Conservation (phyloP, 1,140 invertebrate species). For the Neelides sp. region DNA sequence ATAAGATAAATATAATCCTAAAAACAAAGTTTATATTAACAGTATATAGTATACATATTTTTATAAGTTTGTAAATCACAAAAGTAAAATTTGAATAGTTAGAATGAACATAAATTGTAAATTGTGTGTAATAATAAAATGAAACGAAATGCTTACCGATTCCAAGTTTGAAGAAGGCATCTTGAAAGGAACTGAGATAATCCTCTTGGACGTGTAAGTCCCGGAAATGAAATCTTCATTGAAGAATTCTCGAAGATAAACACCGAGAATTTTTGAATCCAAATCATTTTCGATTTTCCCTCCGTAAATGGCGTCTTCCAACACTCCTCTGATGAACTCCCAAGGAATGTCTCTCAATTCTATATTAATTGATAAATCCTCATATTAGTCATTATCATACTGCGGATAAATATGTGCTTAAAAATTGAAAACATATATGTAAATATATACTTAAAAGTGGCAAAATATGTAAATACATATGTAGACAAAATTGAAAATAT, state of each 20-base stretch:
- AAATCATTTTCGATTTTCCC: slow-evolving; percentile 70
- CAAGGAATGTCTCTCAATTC: slow-evolving; percentile 45
- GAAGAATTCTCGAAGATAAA: slow-evolving; percentile 65
- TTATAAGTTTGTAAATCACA: neutral
- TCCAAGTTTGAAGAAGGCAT: slow-evolving; percentile 42
- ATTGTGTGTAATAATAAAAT: neutral
- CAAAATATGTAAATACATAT: no score
- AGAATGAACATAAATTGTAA: no score
- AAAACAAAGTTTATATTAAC: slow-evolving; percentile 30
- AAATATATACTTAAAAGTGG: no score
- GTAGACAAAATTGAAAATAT: no score
- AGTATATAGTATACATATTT: neutral
- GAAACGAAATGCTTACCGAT: slow-evolving; percentile 34
- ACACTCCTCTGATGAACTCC: slow-evolving; percentile 64
- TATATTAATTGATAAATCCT: no score
- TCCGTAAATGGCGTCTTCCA: slow-evolving; percentile 73
- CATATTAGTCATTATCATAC: no score
- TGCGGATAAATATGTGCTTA: no score
- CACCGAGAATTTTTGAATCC: slow-evolving; percentile 57
- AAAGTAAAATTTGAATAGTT: no score
- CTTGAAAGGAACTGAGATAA: slow-evolving; percentile 39
- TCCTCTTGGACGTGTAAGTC: slow-evolving; percentile 41
- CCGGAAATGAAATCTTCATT: slow-evolving; percentile 40
- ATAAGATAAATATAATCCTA: slow-evolving; percentile 51
- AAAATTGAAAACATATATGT: no score